Evolutionary conservation across 92 coral and sea anemone genomes (phyloP).

Genomic region (Galaxea fascicularis): DNA sequence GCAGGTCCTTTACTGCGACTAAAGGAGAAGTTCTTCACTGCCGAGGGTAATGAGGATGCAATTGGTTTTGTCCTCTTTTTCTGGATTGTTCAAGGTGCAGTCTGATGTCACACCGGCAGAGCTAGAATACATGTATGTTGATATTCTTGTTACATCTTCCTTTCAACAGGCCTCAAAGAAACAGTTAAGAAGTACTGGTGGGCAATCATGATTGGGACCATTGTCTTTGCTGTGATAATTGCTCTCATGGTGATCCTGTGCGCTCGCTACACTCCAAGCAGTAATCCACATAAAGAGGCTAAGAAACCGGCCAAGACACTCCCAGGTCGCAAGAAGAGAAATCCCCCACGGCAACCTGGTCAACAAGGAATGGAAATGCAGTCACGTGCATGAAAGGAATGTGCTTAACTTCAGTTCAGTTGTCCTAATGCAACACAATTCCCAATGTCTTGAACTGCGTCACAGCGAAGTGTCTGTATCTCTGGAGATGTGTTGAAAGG

Average conservation of each 20-base stretch:
- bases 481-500: no score
- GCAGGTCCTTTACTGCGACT: slow-evolving; percentile 92
- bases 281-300: slow-evolving; percentile 78
- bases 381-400: slow-evolving; percentile 5
- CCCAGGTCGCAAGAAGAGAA: slow-evolving; percentile 78
- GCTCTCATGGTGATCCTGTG: slow-evolving; percentile 73
- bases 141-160: background rate
- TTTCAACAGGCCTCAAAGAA: slow-evolving; percentile 82
- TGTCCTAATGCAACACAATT: background rate
- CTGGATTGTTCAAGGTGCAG: no score
- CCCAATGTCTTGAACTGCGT: background rate
- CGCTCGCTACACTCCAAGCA: slow-evolving; percentile 86
- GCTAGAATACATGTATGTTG: background rate
- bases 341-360: slow-evolving; percentile 20
- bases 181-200: slow-evolving; percentile 92
- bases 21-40: slow-evolving; percentile 78
- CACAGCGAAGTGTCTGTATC: no score
- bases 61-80: background rate
- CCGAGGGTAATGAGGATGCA: slow-evolving; percentile 70
- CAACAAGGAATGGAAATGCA: slow-evolving; percentile 48
- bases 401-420: background rate
- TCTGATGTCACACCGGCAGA: no score
- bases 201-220: slow-evolving; percentile 88
- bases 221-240: slow-evolving; percentile 72
- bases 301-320: slow-evolving; percentile 76